Percentiles rank a stretch among this genome's conserved stretches.
Evolutionary conservation across 2,113 vertebrate genomes (phyloP).

Genomic region (Malurus elegans): DNA sequence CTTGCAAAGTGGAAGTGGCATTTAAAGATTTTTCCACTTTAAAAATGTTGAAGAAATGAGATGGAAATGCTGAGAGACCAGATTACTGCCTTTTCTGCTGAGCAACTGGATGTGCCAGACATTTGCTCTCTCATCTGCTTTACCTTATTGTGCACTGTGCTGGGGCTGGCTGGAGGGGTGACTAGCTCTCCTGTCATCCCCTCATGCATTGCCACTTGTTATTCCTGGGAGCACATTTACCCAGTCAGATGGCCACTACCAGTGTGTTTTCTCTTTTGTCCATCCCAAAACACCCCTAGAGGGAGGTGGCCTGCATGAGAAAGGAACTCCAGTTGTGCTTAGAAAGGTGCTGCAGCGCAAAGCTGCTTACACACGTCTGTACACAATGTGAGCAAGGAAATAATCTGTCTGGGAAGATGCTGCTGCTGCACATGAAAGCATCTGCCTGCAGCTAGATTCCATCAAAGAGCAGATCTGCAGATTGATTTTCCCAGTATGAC

Average conservation of each 20-base stretch:
- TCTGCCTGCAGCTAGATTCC: conserved; percentile 46
- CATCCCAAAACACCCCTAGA: neutral
- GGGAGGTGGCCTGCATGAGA: neutral
- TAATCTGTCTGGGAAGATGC: conserved; percentile 52
- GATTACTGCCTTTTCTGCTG: neutral
- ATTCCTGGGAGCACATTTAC: neutral
- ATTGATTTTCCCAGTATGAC: conserved; percentile 34
- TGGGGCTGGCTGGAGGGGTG: neutral
- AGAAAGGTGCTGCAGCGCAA: neutral
- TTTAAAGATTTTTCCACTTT: neutral
- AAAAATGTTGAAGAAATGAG: neutral
- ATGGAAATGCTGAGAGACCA: neutral
- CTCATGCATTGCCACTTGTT: neutral
- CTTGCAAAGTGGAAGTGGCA: neutral
- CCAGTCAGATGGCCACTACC: neutral
- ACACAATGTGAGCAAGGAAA: conserved; percentile 1
- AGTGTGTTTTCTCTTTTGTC: neutral
- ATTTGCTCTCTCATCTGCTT: neutral
- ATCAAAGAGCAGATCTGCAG: conserved; percentile 53
- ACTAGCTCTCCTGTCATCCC: neutral
- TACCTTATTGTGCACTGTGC: fast-evolving
- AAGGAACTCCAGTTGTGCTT: neutral
- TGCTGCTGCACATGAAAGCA: conserved; percentile 43
- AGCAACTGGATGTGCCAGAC: neutral
- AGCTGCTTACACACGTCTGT: neutral